Base-by-base conservation (phyloP, 2,888 invertebrate genomes). In the Alviniconcha strummeri region DNA sequence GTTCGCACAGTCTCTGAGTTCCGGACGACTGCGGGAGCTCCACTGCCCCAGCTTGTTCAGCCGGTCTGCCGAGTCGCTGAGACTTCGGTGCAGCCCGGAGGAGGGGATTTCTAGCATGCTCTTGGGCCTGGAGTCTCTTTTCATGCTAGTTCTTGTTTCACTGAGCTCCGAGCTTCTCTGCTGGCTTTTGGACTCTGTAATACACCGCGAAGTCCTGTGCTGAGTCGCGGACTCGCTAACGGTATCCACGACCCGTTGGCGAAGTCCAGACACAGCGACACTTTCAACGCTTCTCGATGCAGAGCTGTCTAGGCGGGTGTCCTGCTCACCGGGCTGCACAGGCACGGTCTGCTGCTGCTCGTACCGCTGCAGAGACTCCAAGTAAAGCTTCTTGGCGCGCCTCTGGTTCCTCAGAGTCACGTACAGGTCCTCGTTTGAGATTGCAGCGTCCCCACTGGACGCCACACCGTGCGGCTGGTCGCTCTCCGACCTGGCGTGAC, bases 41-140 rank as follows among this genome's bases (percentile, higher is more conserved):
- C 64, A 71, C 36, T 60, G 54, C 7, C 84, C 83, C 15, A 81
- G 76, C 81, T 84, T 84, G 81, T 84, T 84, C 11, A 82, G 36
- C 19, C 82, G 81, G 1, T 84, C 81, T 13, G 85, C 76, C 5
- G 85, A 84, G 76, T 87, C 87, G 83, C 85, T 85, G 52, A 76
- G 64, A 72, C 85, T 85, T 19, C 87, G 85, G 19, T 87, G 87
- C 69, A 87, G 56, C 67, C 57, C 52, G 9, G 64, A 77, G 69
- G 15, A 52, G n/a, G 85, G 82, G n/a, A 84, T 54, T 7, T 81
- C 82, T 36, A 86, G 80, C 75, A 75, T 57, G 76, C 64, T 57
- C 55, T 52, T 17, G 19, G 76, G 82, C 69, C 82, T 9, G 56
- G 36, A n/a, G 55, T 71, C 80, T 71, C 17, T 69, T 55, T 19